phyloP scores from a whole-genome alignment of 2,888 invertebrate species.

The Macrophya annulata region DNA sequence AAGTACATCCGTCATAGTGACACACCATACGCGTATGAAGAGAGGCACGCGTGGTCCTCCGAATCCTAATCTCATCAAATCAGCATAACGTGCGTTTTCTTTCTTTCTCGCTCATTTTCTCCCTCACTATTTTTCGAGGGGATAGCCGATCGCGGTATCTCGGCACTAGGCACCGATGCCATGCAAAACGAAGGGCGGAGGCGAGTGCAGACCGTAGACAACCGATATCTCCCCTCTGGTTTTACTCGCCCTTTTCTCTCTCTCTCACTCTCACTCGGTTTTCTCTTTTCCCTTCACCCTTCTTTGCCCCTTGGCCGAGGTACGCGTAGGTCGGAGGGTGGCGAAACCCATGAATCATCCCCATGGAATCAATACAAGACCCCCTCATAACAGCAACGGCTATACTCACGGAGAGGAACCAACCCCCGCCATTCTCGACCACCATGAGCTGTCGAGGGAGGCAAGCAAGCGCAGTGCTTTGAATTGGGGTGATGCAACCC shows the following conservation, averaged over 20 bases:
- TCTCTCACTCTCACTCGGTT: constrained; percentile 29
- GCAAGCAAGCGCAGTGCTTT: constrained; percentile 42
- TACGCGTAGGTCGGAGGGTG: constrained; percentile 58
- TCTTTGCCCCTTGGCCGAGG: constrained; percentile 13
- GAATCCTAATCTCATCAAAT: constrained; percentile 51
- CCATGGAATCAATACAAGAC: constrained; percentile 76
- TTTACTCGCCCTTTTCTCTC: constrained; percentile 8
- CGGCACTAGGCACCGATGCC: constrained; percentile 11
- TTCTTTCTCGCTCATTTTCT: neutral
- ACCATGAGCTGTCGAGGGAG: constrained; percentile 63
- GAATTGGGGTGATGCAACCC: constrained; percentile 54
- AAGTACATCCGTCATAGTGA: constrained; percentile 28
- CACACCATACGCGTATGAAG: neutral
- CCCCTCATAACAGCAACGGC: constrained; percentile 36
- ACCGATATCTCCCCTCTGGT: constrained; percentile 53
- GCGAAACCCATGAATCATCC: constrained; percentile 76
- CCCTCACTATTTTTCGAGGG: constrained; percentile 1
- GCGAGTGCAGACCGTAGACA: constrained; percentile 28
- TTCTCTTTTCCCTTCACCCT: constrained; percentile 12
- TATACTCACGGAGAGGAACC: constrained; percentile 57
- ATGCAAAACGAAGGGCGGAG: constrained; percentile 2
- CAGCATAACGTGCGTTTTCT: constrained; percentile 43
- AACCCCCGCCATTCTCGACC: constrained; percentile 65
- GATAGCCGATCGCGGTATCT: constrained; percentile 1
- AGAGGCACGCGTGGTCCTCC: neutral